Percentiles rank a stretch among this genome's conserved stretches.
Evolutionary conservation across 2,797 vertebrate genomes (phyloP).

Genomic region (Emydoidea blandingii): DNA sequence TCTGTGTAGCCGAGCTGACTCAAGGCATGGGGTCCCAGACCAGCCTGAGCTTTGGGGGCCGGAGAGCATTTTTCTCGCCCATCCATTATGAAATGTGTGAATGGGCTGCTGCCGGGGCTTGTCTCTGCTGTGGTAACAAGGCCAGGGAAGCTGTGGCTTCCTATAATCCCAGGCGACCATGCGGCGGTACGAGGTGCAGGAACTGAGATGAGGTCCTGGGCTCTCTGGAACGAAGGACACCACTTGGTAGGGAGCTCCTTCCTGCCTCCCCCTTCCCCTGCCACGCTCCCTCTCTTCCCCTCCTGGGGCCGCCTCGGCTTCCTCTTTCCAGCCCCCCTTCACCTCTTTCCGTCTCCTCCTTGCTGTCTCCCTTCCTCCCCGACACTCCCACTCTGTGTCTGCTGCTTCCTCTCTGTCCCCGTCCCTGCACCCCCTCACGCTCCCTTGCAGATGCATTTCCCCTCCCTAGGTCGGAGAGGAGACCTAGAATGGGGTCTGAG

Average conservation of each 20-base stretch:
- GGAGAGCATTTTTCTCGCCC: neutral
- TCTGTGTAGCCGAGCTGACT: no score
- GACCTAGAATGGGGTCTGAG: neutral
- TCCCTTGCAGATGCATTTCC: neutral
- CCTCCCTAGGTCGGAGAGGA: neutral
- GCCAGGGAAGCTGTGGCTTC: neutral
- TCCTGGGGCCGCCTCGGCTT: neutral
- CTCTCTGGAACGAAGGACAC: no score
- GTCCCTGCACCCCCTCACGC: no score
- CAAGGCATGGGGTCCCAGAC: neutral
- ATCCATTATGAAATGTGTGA: neutral
- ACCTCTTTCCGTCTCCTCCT: no score
- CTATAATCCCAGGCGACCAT: neutral
- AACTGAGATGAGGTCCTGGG: neutral
- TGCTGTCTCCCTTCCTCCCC: no score
- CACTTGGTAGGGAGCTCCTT: neutral
- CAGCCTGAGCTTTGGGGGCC: neutral
- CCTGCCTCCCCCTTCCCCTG: neutral
- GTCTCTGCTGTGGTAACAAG: neutral
- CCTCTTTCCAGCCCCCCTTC: neutral
- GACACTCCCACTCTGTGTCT: no score
- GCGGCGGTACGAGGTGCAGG: neutral
- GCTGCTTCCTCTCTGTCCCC: no score
- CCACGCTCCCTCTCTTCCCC: neutral
- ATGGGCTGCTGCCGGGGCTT: constrained; percentile 14